Percentiles rank a stretch among this genome's conserved stretches.
Evolutionary conservation across 2,113 vertebrate species (phyloP).

Genomic region (Salvelinus alpinus): DNA sequence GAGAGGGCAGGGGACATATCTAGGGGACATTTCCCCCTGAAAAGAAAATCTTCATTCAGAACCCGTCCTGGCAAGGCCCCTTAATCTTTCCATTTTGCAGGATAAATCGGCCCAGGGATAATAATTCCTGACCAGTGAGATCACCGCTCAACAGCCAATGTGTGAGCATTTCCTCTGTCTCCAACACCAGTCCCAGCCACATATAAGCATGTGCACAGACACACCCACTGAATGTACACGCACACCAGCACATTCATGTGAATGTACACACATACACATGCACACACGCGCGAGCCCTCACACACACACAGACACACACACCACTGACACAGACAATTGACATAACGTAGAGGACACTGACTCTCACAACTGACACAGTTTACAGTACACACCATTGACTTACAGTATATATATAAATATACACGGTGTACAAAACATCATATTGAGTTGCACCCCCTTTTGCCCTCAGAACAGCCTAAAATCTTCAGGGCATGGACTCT

Average conservation of each 20-base stretch:
- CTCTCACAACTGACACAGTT: no score
- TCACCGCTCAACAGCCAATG: slow-evolving; percentile 47
- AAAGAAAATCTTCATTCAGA: slow-evolving; percentile 21
- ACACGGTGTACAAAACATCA: background rate
- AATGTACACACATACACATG: background rate
- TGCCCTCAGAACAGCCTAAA: no score
- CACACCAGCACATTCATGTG: no score
- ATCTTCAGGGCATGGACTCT: no score
- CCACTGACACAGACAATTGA: no score
- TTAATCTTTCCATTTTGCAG: slow-evolving; percentile 60
- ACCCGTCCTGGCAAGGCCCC: slow-evolving; percentile 12
- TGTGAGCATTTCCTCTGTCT: slow-evolving; percentile 46
- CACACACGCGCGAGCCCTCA: background rate
- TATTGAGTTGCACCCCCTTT: no score
- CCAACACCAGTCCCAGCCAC: slow-evolving; percentile 25
- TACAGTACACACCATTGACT: no score
- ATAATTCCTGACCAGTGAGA: slow-evolving; percentile 69
- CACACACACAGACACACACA: background rate
- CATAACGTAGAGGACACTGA: no score
- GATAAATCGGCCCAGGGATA: slow-evolving; percentile 52
- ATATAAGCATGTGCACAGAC: slow-evolving; percentile 4
- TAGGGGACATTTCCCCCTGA: slow-evolving; percentile 25
- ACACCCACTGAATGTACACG: slow-evolving; percentile 16
- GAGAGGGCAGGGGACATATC: background rate
- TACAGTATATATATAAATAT: background rate